These are phyloP conservation scores for Bergia sp. DNA, from an alignment of 92 coral and sea anemone genomes.

Conservation along the genomic window DNA sequence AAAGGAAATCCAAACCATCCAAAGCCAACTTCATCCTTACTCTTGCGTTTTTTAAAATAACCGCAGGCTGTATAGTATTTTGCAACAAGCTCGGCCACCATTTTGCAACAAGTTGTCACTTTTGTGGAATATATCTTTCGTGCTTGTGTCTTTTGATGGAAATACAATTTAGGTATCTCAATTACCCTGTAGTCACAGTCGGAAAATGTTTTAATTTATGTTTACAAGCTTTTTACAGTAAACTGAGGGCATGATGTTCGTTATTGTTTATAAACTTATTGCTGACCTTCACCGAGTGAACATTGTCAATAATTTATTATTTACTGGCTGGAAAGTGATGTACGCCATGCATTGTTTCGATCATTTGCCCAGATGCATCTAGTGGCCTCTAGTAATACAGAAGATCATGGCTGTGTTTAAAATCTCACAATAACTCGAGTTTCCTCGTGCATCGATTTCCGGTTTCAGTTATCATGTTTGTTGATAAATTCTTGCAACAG, in stretches of 20 bases:
- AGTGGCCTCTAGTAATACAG: neutral
- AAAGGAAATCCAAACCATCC: neutral
- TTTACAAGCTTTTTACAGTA: neutral
- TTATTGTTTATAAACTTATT: neutral
- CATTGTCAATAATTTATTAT: neutral
- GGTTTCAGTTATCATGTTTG: neutral
- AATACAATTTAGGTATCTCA: too few relatives aligned
- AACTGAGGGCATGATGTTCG: neutral
- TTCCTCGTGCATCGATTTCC: neutral
- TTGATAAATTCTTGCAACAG: neutral
- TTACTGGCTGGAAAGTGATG: neutral
- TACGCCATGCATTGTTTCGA: neutral
- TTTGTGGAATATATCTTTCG: neutral
- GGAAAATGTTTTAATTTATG: neutral
- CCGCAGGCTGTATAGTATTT: neutral
- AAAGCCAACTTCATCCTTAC: neutral
- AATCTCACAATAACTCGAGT: neutral
- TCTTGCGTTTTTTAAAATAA: neutral
- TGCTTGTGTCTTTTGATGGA: neutral
- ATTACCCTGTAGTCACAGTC: neutral
- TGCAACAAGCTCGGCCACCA: neutral
- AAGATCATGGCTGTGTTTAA: neutral
- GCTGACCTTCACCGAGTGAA: slow-evolving; percentile 2
- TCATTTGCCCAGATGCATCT: neutral
- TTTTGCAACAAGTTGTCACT: neutral